A percentile compares a stretch with the other conserved stretches of the same genome.
Evolutionary conservation across 2,888 invertebrate species (phyloP).

Genomic region (Cephalotes varians): DNA sequence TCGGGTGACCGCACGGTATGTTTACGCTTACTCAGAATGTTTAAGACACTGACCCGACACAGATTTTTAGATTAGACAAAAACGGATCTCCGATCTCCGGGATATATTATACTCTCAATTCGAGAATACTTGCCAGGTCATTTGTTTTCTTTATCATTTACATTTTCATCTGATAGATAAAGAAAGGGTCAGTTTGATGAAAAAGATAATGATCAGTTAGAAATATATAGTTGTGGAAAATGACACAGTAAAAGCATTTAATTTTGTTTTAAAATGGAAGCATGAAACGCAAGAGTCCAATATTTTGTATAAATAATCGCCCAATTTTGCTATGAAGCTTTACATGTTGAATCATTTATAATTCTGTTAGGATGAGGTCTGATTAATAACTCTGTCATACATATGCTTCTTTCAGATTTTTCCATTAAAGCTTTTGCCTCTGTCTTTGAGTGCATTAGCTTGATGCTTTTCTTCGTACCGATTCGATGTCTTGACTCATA

Average conservation of each 20-base stretch:
- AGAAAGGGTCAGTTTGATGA: not conserved
- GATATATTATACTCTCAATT: not conserved
- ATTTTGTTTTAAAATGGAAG: not conserved
- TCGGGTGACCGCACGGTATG: not conserved
- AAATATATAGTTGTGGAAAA: not conserved
- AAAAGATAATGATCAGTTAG: not conserved
- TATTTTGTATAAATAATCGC: not conserved
- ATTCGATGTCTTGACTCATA: not conserved
- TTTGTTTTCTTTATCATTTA: not conserved
- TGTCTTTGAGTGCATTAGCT: not conserved
- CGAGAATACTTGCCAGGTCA: not conserved
- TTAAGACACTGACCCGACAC: conserved; percentile 1
- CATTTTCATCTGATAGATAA: not conserved
- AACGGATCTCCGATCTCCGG: not conserved
- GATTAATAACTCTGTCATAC: not conserved
- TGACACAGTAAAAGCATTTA: not conserved
- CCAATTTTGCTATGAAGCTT: not conserved
- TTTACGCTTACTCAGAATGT: conserved; percentile 10
- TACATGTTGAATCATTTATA: not conserved
- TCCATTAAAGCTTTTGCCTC: not conserved
- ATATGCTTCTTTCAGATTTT: not conserved
- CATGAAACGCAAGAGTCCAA: not conserved
- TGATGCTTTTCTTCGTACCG: not conserved
- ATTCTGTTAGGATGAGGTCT: not conserved
- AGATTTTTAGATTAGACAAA: conserved; percentile 42